A percentile compares a stretch with the other conserved stretches of the same genome.
These are phyloP conservation scores for Agelastica alni DNA, from an alignment of 2,888 invertebrate species.

Conservation along the genomic window DNA sequence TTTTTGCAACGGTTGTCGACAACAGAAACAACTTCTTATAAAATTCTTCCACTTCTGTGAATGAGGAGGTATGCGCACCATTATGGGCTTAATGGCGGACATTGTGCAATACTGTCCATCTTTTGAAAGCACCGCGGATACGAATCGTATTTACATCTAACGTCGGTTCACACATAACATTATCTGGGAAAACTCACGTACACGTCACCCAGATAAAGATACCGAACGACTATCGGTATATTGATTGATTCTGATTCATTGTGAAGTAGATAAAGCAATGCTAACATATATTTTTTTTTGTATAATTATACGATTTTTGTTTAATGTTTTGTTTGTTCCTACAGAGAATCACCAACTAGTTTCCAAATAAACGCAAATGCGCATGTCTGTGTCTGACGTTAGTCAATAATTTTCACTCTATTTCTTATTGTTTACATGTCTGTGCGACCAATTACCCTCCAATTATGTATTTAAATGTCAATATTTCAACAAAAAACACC, in stretches of 20 bases:
- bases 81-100: slow-evolving; percentile 45
- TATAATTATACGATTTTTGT: too few species aligned
- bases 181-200: slow-evolving; percentile 26
- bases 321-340: too few species aligned
- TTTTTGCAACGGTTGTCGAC: slow-evolving; percentile 34
- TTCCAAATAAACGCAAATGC: too few species aligned
- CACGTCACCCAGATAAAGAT: too few species aligned
- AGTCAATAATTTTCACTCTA: too few species aligned
- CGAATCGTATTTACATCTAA: slow-evolving; percentile 46
- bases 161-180: slow-evolving; percentile 48
- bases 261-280: background rate
- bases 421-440: too few species aligned
- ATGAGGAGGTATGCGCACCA: slow-evolving; percentile 47
- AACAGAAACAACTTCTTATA: slow-evolving; percentile 44
- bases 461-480: too few species aligned
- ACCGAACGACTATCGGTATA: background rate
- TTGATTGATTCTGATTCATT: background rate
- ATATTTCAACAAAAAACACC: too few species aligned
- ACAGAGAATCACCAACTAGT: too few species aligned
- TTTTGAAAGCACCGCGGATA: slow-evolving; percentile 44
- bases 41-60: slow-evolving; percentile 47
- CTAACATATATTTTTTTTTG: too few species aligned
- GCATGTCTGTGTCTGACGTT: too few species aligned
- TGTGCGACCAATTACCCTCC: too few species aligned
- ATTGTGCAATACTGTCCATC: slow-evolving; percentile 50